These are phyloP conservation scores for Aleiodes alternator DNA, from an alignment of 2,888 invertebrate species.

Conservation along the genomic window DNA sequence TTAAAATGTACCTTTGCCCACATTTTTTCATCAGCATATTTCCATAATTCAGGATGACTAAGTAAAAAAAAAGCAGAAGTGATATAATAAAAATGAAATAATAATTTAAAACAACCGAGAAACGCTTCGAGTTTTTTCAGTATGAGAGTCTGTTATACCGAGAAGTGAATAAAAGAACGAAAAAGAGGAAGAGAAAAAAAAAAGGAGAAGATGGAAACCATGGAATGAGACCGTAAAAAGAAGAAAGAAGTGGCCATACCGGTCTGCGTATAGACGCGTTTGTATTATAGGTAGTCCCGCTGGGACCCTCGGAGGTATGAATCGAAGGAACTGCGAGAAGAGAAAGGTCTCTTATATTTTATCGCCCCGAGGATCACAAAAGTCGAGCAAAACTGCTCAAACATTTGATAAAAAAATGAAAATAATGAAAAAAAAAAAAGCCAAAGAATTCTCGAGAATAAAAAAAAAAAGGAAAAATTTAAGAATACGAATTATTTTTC, in stretches of 20 bases:
- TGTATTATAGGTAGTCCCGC: slow-evolving; percentile 33
- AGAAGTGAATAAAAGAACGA: slow-evolving; percentile 22
- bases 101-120: slow-evolving; percentile 23
- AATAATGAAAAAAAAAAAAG: background rate
- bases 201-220: slow-evolving; percentile 12
- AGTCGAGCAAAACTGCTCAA: slow-evolving; percentile 30
- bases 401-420: slow-evolving; percentile 9
- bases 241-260: slow-evolving; percentile 42
- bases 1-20: background rate
- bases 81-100: slow-evolving; percentile 33
- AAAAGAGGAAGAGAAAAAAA: slow-evolving; percentile 2
- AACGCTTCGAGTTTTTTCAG: slow-evolving; percentile 14
- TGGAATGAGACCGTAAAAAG: slow-evolving; percentile 29
- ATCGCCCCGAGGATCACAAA: slow-evolving; percentile 14
- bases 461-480: no score
- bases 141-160: slow-evolving; percentile 25
- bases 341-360: slow-evolving; percentile 33
- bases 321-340: slow-evolving; percentile 22
- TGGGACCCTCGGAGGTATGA: slow-evolving; percentile 33
- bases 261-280: slow-evolving; percentile 41
- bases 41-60: slow-evolving; percentile 8
- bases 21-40: background rate
- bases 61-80: slow-evolving; percentile 10
- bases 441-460: background rate
- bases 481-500: no score